Evolutionary conservation across 2,888 invertebrate species (phyloP), one percentile per base, ranked within the genome.

Genomic region (Lithophane socia): DNA sequence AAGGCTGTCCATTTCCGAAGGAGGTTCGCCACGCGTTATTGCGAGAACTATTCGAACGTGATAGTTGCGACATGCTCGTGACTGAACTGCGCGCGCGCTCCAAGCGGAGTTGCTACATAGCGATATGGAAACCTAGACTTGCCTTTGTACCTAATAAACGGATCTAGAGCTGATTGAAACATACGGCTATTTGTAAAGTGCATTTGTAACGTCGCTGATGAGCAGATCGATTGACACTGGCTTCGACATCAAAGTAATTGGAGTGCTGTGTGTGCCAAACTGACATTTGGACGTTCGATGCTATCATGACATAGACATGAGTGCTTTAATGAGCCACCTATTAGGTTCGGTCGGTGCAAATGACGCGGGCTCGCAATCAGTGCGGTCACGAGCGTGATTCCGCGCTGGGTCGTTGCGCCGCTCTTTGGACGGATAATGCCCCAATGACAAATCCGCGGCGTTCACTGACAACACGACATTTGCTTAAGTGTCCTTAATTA

Each of bases 41-140:
- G 91, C 90, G 86, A 89, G 89, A 90, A 80, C 87, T 80, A 78
- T 85, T 88, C 87, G 84, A 87, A 87, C 85, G 88, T 87, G 85
- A 85, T 85, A 77, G 80, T 89, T 94, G 91, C 93, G 88, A 92
- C 92, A 94, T 81, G 79, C 74, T 94, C 94, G 94, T 94, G 94
- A 93, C 93, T 90, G 84, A 83, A 79, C 77, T 74, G 83, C 85
- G 87, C 89, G 85, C 88, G 89, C 86, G 79, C 87, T 79, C 73
- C 79, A 82, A 73, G 85, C 84, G 44, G 60, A 73, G 84, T 91
- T 90, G 86, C 90, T 80, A 87, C 90, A 91, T 77, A 79, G 42
- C 81, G 76, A 80, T 81, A 85, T 82, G 72, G 72, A 86, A 80
- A 81, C 77, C 84, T 84, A 87, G 85, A 81, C 86, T 82, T 79